phyloP scores from a whole-genome alignment of 2,797 vertebrate genomes.

The Notoglanidium macrostoma region DNA sequence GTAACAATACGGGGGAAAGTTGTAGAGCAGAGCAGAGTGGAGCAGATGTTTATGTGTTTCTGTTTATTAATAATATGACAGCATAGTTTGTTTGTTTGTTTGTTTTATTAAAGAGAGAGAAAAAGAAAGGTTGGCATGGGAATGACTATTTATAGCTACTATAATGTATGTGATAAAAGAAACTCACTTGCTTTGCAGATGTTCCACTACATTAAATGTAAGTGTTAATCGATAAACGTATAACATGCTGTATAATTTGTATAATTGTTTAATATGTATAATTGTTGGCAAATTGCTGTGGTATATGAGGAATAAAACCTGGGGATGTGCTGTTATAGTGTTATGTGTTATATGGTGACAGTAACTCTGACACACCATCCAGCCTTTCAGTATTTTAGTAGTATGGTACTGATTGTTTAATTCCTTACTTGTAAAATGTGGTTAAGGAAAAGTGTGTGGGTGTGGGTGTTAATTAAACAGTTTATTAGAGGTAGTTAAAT shows the following conservation, averaged over 20 bases:
- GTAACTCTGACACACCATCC: neutral
- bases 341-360: neutral
- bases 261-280: too few relatives aligned
- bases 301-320: neutral
- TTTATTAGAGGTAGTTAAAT: neutral
- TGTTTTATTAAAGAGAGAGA: neutral
- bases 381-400: neutral
- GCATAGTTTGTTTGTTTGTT: neutral
- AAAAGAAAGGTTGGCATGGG: too few relatives aligned
- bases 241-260: neutral
- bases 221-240: neutral
- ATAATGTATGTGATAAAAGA: neutral
- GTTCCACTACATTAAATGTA: neutral
- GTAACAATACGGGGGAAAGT: neutral
- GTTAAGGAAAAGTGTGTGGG: neutral
- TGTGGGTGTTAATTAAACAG: neutral
- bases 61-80: neutral
- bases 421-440: neutral
- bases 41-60: too few relatives aligned
- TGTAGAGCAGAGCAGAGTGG: neutral
- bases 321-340: neutral
- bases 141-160: neutral
- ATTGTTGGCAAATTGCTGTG: neutral
- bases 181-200: neutral
- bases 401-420: neutral